Percentiles rank a stretch among this genome's conserved stretches.
Evolutionary conservation across 2,888 invertebrate species (phyloP).

Genomic region (Siphlonurus alternatus): DNA sequence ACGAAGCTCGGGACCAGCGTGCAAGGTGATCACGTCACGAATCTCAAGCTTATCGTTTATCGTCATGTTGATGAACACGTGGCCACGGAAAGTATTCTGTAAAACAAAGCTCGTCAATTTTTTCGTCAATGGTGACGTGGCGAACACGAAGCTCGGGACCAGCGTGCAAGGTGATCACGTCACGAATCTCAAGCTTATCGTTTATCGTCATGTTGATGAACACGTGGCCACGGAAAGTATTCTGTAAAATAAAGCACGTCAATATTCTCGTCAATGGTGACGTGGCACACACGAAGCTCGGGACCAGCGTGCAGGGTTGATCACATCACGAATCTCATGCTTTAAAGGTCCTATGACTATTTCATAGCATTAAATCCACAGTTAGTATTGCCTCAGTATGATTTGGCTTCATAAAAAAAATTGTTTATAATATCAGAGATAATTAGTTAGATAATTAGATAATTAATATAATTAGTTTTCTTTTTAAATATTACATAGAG

Average conservation of each 20-base stretch:
- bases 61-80: conserved; percentile 7
- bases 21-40: conserved; percentile 4
- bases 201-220: conserved; percentile 7
- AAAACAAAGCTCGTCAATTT: too few relatives aligned
- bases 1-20: conserved; percentile 3
- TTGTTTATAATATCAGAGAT: too few relatives aligned
- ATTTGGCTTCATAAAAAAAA: too few relatives aligned
- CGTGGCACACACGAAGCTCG: conserved; percentile 2
- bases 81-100: conserved; percentile 7
- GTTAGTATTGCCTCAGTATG: too few relatives aligned
- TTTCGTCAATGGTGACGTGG: background rate
- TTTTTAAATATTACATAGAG: too few relatives aligned
- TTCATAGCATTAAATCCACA: too few relatives aligned
- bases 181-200: background rate
- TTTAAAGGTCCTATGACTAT: too few relatives aligned
- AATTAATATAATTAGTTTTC: too few relatives aligned
- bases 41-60: background rate
- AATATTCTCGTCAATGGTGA: conserved; percentile 1
- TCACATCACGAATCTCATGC: too few relatives aligned
- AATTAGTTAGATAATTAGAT: too few relatives aligned
- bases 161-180: conserved; percentile 5
- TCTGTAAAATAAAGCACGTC: background rate
- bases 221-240: conserved; percentile 8
- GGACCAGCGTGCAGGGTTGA: conserved; percentile 6
- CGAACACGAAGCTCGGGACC: conserved; percentile 4